phyloP scores from a whole-genome alignment of 2,797 vertebrate species.

The Serranus cabrilla region DNA sequence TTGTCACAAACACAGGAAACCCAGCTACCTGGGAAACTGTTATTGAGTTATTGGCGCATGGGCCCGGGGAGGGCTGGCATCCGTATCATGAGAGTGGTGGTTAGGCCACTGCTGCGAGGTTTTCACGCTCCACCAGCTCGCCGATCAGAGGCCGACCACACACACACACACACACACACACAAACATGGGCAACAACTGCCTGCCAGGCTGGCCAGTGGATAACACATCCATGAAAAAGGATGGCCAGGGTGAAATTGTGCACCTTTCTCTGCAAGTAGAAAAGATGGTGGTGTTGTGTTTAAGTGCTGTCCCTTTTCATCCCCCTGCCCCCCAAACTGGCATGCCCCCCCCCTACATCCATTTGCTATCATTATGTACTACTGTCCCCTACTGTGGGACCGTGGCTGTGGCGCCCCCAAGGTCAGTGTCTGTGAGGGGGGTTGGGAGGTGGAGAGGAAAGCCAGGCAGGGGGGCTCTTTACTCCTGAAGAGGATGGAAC shows the following conservation, averaged over 20 bases:
- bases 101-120: slow-evolving; percentile 74
- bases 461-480: slow-evolving; percentile 74
- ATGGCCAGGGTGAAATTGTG: slow-evolving; percentile 61
- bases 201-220: slow-evolving; percentile 49
- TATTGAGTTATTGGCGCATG: slow-evolving; percentile 66
- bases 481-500: slow-evolving; percentile 71
- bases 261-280: slow-evolving; percentile 53
- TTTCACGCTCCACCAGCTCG: slow-evolving; percentile 61
- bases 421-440: slow-evolving; percentile 71
- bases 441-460: not conserved
- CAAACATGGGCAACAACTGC: slow-evolving; percentile 44
- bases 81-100: slow-evolving; percentile 58
- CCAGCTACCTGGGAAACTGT: slow-evolving; percentile 58
- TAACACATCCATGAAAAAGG: slow-evolving; percentile 65
- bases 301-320: slow-evolving; percentile 69
- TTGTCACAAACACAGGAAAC: slow-evolving; percentile 75
- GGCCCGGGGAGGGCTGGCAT: slow-evolving; percentile 50
- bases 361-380: slow-evolving; percentile 84
- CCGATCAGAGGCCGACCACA: slow-evolving; percentile 48
- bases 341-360: slow-evolving; percentile 29
- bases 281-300: slow-evolving; percentile 77
- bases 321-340: not conserved
- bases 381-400: slow-evolving; percentile 85
- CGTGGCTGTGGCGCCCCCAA: slow-evolving; percentile 72
- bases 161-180: slow-evolving; percentile 40